Conservation (phyloP, 2,113 vertebrate species). For the Jaculus jaculus region DNA sequence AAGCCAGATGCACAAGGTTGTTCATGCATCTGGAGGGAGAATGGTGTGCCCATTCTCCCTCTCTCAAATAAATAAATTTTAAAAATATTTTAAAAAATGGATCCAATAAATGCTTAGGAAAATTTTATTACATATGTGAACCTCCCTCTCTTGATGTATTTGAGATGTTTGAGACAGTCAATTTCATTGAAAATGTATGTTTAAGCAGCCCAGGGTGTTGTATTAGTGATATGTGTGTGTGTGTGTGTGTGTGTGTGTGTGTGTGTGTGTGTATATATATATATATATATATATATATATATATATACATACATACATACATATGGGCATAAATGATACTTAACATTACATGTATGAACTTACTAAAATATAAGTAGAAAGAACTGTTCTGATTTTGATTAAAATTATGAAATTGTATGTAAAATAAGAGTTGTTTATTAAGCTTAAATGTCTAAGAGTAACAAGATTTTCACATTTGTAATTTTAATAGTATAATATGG, state of each 20-base stretch:
- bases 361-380: not conserved
- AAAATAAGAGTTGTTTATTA: not conserved
- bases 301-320: too few species aligned
- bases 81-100: too few species aligned
- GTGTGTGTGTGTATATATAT: too few species aligned
- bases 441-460: slow-evolving; percentile 10
- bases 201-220: not conserved
- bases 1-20: too few species aligned
- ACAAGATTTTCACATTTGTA: not conserved
- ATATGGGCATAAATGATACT: not conserved
- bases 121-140: not conserved
- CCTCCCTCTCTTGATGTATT: not conserved
- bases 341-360: not conserved
- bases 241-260: too few species aligned
- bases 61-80: too few species aligned
- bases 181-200: not conserved
- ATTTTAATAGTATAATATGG: not conserved
- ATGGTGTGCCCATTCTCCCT: too few species aligned
- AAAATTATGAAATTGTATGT: slow-evolving; percentile 15
- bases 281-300: too few species aligned
- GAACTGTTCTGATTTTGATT: not conserved
- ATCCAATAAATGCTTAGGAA: slow-evolving; percentile 18
- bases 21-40: too few species aligned
- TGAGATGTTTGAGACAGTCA: slow-evolving; percentile 4
- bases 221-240: too few species aligned